Percentiles rank a stretch among this genome's conserved stretches.
phyloP scores from a whole-genome alignment of 1,140 invertebrate genomes.

The Trinorchestia longiramus region DNA sequence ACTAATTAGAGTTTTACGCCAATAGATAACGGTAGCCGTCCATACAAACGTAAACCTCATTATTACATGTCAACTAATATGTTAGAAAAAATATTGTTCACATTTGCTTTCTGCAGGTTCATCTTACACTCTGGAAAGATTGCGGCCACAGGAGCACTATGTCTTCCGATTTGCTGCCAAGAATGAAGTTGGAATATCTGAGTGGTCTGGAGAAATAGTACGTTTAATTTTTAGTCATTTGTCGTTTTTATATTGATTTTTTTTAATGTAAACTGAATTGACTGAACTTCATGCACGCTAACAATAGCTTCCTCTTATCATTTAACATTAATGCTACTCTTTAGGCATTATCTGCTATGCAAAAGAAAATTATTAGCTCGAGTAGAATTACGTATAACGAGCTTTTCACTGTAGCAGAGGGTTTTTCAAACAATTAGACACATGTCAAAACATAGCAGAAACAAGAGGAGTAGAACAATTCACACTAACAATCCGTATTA shows the following conservation, averaged over 20 bases:
- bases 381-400: not conserved
- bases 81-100: not conserved
- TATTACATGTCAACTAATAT: not conserved
- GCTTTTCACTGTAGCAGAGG: not conserved
- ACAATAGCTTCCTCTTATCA: not conserved
- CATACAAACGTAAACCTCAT: not conserved
- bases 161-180: slow-evolving; percentile 86
- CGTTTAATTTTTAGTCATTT: not conserved
- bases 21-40: not conserved
- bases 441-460: not conserved
- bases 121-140: slow-evolving; percentile 83
- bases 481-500: not conserved
- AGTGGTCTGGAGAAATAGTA: slow-evolving; percentile 75
- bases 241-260: not conserved
- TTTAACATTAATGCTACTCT: not conserved
- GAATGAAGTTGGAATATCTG: slow-evolving; percentile 85
- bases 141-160: slow-evolving; percentile 84
- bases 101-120: slow-evolving; percentile 66
- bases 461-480: not conserved
- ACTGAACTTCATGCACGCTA: not conserved
- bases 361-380: not conserved
- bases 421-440: not conserved
- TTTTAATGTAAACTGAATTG: not conserved
- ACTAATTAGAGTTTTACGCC: not conserved
- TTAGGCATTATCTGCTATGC: not conserved